Percentiles rank a stretch among this genome's conserved stretches.
phyloP scores from a whole-genome alignment of 2,888 invertebrate genomes.

The Mongoloraphidia duomilia region DNA sequence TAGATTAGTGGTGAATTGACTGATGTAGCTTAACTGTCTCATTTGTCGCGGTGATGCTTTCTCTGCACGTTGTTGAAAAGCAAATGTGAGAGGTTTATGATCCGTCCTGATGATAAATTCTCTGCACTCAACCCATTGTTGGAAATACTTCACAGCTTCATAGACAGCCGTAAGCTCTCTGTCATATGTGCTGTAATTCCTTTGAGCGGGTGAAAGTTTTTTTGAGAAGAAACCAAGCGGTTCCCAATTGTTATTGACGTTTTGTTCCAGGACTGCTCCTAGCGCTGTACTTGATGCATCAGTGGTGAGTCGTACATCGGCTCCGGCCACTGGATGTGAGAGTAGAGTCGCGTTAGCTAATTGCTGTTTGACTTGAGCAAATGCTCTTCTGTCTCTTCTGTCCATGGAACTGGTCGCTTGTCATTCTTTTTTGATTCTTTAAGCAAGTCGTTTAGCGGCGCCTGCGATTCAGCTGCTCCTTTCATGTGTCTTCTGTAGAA shows the following conservation, averaged over 20 bases:
- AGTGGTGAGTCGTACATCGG: conserved; percentile 8
- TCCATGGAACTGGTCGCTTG: too few species aligned
- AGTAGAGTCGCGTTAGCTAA: too few species aligned
- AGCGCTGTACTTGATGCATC: conserved; percentile 9
- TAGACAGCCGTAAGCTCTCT: conserved; percentile 11
- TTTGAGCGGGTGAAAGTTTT: conserved; percentile 10
- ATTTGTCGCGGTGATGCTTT: conserved; percentile 12
- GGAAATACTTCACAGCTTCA: conserved; percentile 9
- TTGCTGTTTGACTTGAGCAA: too few species aligned
- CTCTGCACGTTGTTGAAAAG: conserved; percentile 6
- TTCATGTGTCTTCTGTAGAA: too few species aligned
- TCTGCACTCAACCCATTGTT: conserved; percentile 8
- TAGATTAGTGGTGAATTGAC: conserved; percentile 11
- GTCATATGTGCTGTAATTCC: conserved; percentile 16
- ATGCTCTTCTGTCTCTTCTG: too few species aligned
- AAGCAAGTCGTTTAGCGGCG: too few species aligned
- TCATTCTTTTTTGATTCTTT: too few species aligned
- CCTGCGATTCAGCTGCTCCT: too few species aligned
- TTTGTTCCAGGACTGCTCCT: conserved; percentile 9
- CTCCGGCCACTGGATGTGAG: too few species aligned
- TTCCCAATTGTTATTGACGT: conserved; percentile 2
- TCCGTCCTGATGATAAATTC: conserved; percentile 11
- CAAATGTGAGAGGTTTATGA: conserved; percentile 12
- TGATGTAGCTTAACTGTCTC: conserved; percentile 10
- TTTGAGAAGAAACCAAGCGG: conserved; percentile 10